Conservation (phyloP, 2,113 vertebrate species). For the Microcebus ravelobensis region DNA sequence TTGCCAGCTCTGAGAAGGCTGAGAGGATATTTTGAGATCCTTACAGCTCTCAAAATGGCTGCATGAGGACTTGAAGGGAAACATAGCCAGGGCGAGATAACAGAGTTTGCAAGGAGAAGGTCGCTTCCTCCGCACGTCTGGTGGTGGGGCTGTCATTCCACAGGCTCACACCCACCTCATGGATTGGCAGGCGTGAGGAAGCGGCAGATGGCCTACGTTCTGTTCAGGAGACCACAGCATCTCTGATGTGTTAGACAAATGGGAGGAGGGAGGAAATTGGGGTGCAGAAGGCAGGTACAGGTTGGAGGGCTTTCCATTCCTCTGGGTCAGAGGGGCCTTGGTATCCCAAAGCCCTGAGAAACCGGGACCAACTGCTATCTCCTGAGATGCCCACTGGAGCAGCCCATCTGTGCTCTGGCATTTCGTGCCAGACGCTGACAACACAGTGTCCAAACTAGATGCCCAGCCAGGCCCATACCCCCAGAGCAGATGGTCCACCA, state of each 20-base stretch:
- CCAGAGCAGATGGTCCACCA: conserved; percentile 69
- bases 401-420: conserved; percentile 56
- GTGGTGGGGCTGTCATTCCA: conserved; percentile 31
- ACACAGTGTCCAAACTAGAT: conserved; percentile 39
- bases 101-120: conserved; percentile 61
- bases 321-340: conserved; percentile 24
- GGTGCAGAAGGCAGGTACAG: not conserved
- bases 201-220: conserved; percentile 78
- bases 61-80: conserved; percentile 37
- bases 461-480: conserved; percentile 27
- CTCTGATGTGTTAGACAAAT: conserved; percentile 77
- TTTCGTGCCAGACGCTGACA: conserved; percentile 32
- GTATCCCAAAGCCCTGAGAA: conserved; percentile 29
- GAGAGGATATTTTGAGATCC: conserved; percentile 31
- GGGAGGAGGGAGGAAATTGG: conserved; percentile 59
- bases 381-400: conserved; percentile 30
- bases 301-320: conserved; percentile 27
- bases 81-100: not conserved
- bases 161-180: not conserved
- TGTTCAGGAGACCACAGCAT: conserved; percentile 71
- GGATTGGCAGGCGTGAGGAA: conserved; percentile 67
- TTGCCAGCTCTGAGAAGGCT: conserved; percentile 21
- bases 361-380: not conserved
- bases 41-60: conserved; percentile 73
- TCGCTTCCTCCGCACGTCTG: conserved; percentile 45